Evolutionary conservation across 2,888 invertebrate genomes (phyloP), one percentile per base, ranked within the genome.

Genomic region (Timema cristinae): DNA sequence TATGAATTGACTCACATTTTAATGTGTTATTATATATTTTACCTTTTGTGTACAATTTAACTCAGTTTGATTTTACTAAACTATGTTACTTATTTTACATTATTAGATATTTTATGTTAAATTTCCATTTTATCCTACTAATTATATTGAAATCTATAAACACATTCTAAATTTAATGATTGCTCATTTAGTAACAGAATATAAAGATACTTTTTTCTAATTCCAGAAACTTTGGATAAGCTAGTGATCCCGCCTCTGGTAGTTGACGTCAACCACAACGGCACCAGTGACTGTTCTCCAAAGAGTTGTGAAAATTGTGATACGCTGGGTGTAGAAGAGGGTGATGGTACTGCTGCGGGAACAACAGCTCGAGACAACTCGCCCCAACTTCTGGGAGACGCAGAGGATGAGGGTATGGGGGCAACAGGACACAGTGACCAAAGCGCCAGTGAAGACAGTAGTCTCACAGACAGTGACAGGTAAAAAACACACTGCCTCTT

Each of bases 391-490:
- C 71, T 71, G 11, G 70, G 66, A 16, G 73, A 73, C 50, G 48
- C 71, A 32, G 75, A 74, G 48, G 75, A 76, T 63, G 77, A 76
- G 54, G 75, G 74, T 52, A 74, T 75, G 71, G 75, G 74, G 50
- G 74, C 70, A 1, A 71, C 73, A 7, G 78, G 78, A 6, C 78
- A 78, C 67, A 79, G 80, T 72, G 88, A 89, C 80, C 90, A 91
- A 78, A 90, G 90, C 78, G 89, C 90, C 77, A 90, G 90, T 77
- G 91, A 91, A 79, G 91, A 91, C 78, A 91, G 91, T 78, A 91
- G 91, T 79, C 84, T 91, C 54, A 91, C 91, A 75, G 91, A 91
- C 79, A 90, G 91, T 77, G 91, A 91, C 81, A 84, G 85, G 80
- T 78, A 74, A 49, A 67, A 32, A 32, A 32, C 32, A 2, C 32